Base-by-base conservation (phyloP, 2,113 vertebrate genomes). In the Pseudopodoces humilis region DNA sequence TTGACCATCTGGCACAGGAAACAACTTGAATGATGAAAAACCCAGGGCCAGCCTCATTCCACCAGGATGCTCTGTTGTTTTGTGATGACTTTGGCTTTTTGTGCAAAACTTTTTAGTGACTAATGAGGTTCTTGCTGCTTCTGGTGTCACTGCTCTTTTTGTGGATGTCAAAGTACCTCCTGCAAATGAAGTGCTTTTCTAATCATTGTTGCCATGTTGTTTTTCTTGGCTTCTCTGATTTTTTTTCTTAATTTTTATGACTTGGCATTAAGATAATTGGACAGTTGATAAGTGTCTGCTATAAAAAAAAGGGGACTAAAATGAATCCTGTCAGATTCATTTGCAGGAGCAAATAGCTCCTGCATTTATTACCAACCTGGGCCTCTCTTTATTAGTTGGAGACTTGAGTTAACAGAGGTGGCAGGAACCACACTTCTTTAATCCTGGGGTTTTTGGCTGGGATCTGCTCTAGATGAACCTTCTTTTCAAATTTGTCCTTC, bases 181-280 rank as follows among this genome's bases (percentile, higher is more conserved):
- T 83, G 71, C 33, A 69, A 59, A 69, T 60, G n/a, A 79, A 27
- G 16, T 22, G 52, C 23, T 76, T 88, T n/a, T 22, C 35, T 68
- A 47, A 59, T 55, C 35, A 43, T 49, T 1, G 0, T 31, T 39
- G 31, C 3, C 7, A 15, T 18, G 3, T 47, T 63, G 5, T 30
- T 88, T 39, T 39, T 39, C 72, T 46, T 80, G 7, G 13, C 46
- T 86, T 55, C 20, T 44, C 39, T 64, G 28, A 12, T 39, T 10
- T 41, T 31, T 28, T 28, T 8, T 17, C 21, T 39, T 19, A 7
- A 14, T 60, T 56, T 50, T 55, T 12, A 39, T 82, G 41, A 10
- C 43, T 58, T 74, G 33, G 8, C 56, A 16, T 71, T 88, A 31
- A 80, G 50, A 37, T 47, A 72, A 65, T 55, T 67, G 28, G 11